phyloP scores from a whole-genome alignment of 2,113 vertebrate genomes.

The Rhegmatorhina hoffmannsi region DNA sequence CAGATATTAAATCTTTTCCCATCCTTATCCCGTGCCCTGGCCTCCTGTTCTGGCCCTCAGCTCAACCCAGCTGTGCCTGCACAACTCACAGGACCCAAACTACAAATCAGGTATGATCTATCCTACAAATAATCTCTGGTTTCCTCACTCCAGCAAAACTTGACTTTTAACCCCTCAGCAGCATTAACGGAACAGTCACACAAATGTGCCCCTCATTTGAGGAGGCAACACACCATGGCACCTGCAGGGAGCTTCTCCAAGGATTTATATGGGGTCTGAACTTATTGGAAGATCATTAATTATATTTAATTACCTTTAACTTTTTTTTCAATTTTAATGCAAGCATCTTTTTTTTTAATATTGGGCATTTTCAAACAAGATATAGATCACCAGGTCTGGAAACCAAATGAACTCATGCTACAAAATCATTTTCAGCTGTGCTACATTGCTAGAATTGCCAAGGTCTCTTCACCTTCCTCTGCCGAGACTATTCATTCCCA shows the following conservation, averaged over 20 bases:
- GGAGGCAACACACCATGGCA: fast-evolving
- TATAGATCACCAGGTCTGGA: background rate
- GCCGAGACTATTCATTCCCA: background rate
- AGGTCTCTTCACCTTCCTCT: background rate
- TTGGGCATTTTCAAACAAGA: background rate
- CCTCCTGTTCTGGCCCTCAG: background rate
- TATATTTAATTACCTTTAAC: background rate
- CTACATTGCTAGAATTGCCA: background rate
- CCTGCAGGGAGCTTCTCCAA: background rate
- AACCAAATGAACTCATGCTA: background rate
- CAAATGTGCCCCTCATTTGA: background rate
- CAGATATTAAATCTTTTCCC: background rate
- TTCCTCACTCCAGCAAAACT: background rate
- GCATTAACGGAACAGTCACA: background rate
- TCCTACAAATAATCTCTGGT: background rate
- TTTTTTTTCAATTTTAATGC: background rate
- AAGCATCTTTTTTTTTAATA: background rate
- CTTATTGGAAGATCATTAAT: background rate
- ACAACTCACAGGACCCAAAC: background rate
- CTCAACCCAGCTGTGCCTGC: background rate
- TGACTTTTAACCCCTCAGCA: background rate
- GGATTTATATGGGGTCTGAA: background rate
- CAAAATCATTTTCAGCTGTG: background rate
- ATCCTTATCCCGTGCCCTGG: fast-evolving
- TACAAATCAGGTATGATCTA: no score